Evolutionary conservation across 2,113 vertebrate species (phyloP).

Genomic region (Camelus bactrianus): DNA sequence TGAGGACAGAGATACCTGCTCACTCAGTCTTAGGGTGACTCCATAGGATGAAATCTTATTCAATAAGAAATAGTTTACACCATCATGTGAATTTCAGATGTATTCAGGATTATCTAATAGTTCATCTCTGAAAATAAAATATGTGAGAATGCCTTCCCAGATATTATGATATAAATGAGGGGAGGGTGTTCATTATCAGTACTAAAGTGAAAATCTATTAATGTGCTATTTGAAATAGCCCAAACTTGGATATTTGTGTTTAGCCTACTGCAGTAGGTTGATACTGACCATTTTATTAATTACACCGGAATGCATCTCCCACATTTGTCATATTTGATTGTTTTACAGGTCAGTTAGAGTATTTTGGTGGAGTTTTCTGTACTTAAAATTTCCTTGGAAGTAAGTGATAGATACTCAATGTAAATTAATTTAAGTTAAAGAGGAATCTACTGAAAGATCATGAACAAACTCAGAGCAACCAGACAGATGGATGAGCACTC

Average conservation of each 20-base stretch:
- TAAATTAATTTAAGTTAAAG: conserved; percentile 14
- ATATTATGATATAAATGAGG: background rate
- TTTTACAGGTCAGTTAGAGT: background rate
- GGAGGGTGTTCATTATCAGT: background rate
- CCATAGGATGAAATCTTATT: background rate
- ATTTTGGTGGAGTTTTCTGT: background rate
- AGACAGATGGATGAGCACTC: background rate
- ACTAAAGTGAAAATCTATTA: background rate
- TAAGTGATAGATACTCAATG: background rate
- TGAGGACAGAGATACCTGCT: background rate
- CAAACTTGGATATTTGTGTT: background rate
- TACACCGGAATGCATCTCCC: background rate
- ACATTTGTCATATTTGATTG: background rate
- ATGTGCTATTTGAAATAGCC: background rate
- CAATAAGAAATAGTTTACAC: background rate
- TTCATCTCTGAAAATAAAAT: background rate
- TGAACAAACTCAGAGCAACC: background rate
- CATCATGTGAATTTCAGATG: background rate
- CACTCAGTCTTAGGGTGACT: background rate
- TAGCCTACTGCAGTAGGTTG: background rate
- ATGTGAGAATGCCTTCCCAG: background rate
- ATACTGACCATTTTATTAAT: background rate
- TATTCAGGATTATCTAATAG: background rate
- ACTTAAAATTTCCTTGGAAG: background rate
- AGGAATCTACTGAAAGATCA: background rate